Evolutionary conservation across 2,888 invertebrate genomes (phyloP), one percentile per base, ranked within the genome.

Genomic region (Boloria selene): DNA sequence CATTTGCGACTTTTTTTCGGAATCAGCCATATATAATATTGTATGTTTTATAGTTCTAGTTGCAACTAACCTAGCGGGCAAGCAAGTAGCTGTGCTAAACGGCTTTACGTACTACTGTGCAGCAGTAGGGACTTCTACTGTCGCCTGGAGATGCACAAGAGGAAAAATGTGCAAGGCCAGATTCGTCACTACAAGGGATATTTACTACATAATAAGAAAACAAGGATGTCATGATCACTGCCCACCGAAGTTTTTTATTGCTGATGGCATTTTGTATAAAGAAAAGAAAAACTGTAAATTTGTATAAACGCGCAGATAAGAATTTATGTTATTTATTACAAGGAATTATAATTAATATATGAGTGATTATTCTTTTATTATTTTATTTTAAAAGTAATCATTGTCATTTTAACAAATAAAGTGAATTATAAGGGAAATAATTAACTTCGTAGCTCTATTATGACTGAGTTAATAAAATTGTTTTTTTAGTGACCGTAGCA

Each of bases 61-160:
- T 56, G 73, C 72, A 38, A 69, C 65, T 65, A 78, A 77, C 61
- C 68, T 64, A 51, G 69, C 69, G 4, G 80, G 82, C 1, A 82
- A 77, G 65, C 71, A 72, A 51, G 65, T 79, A 16, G 78, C 80
- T 5, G 38, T 82, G 4, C 55, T 78, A 16, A 71, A 76, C 18
- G 75, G 75, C 0, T 81, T 79, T 58, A 80, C 82, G 0, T 83
- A 74, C 67, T 80, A 80, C 74, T 72, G 69, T 26, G 69, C 73
- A 47, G 38, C 52, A 17, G 61, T 64, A 4, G 64, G 70, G 4
- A 26, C 17, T 0, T 60, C 59, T 0, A 68, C 71, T 0, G 47
- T 70, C 4, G 51, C 64, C 1, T 72, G 70, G 70, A 49, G 71
- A 2, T 73, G 73, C 38, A 69, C 73, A 0, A 42, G 67, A 10